Evolutionary conservation across 2,113 vertebrate species (phyloP), one percentile per base, ranked within the genome.

Genomic region (Embiotoca jacksoni): DNA sequence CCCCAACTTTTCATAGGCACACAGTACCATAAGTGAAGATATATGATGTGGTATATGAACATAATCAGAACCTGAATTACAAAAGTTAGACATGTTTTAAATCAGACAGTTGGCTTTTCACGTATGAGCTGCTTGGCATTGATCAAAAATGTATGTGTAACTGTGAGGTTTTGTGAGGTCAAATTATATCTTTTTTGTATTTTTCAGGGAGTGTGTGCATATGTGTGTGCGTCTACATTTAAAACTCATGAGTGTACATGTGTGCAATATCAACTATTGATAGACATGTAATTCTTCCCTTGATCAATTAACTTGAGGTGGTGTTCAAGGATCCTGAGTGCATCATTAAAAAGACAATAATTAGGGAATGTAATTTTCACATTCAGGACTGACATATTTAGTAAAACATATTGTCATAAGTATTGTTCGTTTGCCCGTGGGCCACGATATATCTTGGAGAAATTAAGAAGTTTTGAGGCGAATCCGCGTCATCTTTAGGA

Each of bases 311-410:
- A 23, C 23, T 23, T 23, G 23, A 23, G 23, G 23, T 78, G 44
- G 31, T 68, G 53, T 64, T 59, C 58, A 65, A 47, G 30, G 50
- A 67, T 47, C n/a, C 14, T 41, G 15, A 64, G 55, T 62, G 50
- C 23, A 13, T 44, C 44, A 67, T 78, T 73, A 67, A 64, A 73
- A 56, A 61, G 9, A 53, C 35, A 23, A 80, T 82, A 67, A 81
- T 85, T 56, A 69, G 16, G 23, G 3, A 32, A 5, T 49, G 10
- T n/a, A 3, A 80, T 72, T 69, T 80, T 50, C 3, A 11, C 13
- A 13, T 11, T 44, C 41, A 44, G 13, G 10, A 44, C 6, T 7
- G 6, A 9, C 9, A 44, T 3, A 44, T 44, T 44, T 10, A 11
- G 7, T 10, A 44, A 44, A 44, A 8, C 8, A 44, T 10, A 7